Percentiles rank a stretch among this genome's conserved stretches.
phyloP scores from a whole-genome alignment of 2,113 vertebrate species.

The Elanus axillaris region DNA sequence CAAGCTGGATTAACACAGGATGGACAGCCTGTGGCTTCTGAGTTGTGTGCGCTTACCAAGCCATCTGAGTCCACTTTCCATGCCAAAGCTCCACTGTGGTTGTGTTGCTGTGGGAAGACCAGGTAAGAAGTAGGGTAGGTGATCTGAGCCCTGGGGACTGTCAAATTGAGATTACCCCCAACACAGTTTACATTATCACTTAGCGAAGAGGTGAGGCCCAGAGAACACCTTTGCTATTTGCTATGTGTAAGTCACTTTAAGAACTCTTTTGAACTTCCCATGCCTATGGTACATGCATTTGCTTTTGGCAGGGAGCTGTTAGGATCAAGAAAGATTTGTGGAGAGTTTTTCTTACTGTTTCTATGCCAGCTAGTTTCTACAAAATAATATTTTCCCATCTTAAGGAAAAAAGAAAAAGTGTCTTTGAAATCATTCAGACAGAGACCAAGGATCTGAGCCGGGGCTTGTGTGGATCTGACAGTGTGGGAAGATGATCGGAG shows the following conservation, averaged over 20 bases:
- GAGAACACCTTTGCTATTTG: not conserved
- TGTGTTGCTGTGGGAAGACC: not conserved
- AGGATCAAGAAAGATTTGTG: not conserved
- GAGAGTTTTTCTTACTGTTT: not conserved
- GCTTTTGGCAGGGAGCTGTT: not conserved
- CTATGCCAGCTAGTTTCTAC: not conserved
- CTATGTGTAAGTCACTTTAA: rapidly evolving
- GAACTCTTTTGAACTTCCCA: not conserved
- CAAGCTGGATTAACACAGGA: not conserved
- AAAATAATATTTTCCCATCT: not conserved
- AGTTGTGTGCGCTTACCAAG: rapidly evolving
- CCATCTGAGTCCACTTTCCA: not conserved
- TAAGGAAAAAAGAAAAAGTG: not conserved
- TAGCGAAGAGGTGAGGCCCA: not conserved
- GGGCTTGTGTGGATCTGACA: not conserved
- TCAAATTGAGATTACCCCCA: not conserved
- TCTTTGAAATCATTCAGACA: not conserved
- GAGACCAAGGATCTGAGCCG: not conserved
- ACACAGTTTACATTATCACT: not conserved
- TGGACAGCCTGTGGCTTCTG: not conserved
- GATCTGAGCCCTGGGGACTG: not conserved
- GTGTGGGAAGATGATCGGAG: not conserved
- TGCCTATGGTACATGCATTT: rapidly evolving
- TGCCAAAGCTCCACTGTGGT: rapidly evolving
- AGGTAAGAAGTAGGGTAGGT: not conserved